These are phyloP conservation scores for Pedionomus torquatus DNA, from an alignment of 2,113 vertebrate genomes.

Conservation along the genomic window DNA sequence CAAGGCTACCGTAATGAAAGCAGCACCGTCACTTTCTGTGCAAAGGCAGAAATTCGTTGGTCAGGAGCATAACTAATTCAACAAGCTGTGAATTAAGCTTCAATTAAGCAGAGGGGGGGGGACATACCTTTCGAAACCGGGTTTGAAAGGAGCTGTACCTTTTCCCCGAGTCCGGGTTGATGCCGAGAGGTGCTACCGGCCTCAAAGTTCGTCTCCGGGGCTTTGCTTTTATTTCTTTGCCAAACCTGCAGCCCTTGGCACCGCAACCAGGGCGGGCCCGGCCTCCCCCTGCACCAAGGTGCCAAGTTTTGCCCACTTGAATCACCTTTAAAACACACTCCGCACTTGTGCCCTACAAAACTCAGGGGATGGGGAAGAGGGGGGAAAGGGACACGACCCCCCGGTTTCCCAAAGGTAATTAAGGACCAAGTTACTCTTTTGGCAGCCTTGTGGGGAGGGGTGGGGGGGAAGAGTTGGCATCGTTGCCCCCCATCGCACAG, in stretches of 20 bases:
- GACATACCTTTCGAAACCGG: not conserved
- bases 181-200: not conserved
- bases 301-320: not conserved
- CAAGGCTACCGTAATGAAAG: not conserved
- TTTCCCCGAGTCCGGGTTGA: not conserved
- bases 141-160: not conserved
- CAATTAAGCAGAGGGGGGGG: not conserved
- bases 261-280: not conserved
- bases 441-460: too few species aligned
- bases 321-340: not conserved
- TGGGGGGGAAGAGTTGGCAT: too few species aligned
- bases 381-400: too few species aligned
- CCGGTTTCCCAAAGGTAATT: not conserved
- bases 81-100: not conserved
- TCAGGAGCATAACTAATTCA: conserved; percentile 52
- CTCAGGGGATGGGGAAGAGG: fast-evolving
- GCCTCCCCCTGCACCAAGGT: not conserved
- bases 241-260: not conserved
- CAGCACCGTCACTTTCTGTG: not conserved
- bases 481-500: too few species aligned
- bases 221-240: not conserved
- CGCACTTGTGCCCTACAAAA: not conserved
- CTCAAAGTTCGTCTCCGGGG: not conserved
- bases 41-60: not conserved
- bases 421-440: too few species aligned